A percentile compares a stretch with the other conserved stretches of the same genome.
These are phyloP conservation scores for Tenthredo distinguenda DNA, from an alignment of 2,888 invertebrate species.

Conservation along the genomic window DNA sequence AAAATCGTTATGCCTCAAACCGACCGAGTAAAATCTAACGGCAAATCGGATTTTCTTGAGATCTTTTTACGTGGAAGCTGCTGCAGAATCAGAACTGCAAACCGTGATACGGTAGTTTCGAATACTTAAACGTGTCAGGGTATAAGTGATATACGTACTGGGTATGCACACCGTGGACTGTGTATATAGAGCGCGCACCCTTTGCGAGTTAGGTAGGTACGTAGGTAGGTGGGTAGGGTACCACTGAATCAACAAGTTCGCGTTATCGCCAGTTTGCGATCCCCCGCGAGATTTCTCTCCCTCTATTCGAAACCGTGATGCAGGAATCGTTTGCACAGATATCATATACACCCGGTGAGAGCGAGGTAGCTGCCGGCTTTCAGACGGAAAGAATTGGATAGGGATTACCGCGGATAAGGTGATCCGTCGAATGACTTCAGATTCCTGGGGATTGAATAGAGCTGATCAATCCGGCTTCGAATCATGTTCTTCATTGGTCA, in stretches of 20 bases:
- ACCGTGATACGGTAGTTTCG: not conserved
- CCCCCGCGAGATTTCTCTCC: constrained; percentile 30
- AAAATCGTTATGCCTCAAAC: not conserved
- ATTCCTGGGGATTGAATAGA: not conserved
- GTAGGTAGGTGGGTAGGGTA: not conserved
- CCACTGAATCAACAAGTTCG: constrained; percentile 47
- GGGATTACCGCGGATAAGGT: not conserved
- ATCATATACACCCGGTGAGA: not conserved
- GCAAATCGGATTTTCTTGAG: not conserved
- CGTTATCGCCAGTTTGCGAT: constrained; percentile 43
- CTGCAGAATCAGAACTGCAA: not conserved
- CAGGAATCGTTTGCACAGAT: constrained; percentile 7
- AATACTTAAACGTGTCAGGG: not conserved
- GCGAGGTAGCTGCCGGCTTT: not conserved
- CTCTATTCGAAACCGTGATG: not conserved
- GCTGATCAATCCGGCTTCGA: not conserved
- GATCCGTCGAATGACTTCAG: not conserved
- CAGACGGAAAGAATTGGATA: not conserved
- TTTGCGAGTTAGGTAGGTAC: not conserved
- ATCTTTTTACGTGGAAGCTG: no score
- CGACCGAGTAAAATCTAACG: not conserved
- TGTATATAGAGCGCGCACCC: not conserved
- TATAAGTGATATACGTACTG: not conserved
- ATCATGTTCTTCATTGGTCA: not conserved
- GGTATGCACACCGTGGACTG: not conserved